These are phyloP conservation scores for Pteropus alecto DNA, from an alignment of 2,113 vertebrate genomes.

Conservation along the genomic window DNA sequence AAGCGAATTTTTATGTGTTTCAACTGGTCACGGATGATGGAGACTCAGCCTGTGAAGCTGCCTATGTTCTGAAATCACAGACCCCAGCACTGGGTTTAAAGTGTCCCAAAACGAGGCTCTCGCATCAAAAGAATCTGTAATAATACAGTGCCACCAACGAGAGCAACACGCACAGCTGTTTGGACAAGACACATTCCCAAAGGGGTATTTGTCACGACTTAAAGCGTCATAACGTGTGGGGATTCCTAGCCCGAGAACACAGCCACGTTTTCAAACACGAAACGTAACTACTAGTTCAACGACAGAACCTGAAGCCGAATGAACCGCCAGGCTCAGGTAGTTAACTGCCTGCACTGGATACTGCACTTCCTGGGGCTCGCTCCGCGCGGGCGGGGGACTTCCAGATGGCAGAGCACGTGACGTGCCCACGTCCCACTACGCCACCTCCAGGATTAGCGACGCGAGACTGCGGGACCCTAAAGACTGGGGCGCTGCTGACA, in stretches of 20 bases:
- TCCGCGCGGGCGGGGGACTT: no score
- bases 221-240: not conserved
- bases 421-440: not conserved
- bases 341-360: no score
- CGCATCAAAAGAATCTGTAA: no score
- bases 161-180: rapidly evolving
- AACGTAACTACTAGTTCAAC: not conserved
- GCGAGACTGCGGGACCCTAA: rapidly evolving
- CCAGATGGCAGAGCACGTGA: no score
- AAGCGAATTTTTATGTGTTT: rapidly evolving
- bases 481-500: not conserved
- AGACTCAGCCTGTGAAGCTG: rapidly evolving
- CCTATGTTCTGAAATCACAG: not conserved
- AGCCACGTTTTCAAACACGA: not conserved
- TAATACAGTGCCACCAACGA: not conserved
- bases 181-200: not conserved
- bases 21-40: not conserved
- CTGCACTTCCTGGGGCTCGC: not conserved
- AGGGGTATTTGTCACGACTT: not conserved
- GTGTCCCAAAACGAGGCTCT: not conserved
- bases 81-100: rapidly evolving
- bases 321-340: rapidly evolving
- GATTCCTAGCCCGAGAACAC: not conserved
- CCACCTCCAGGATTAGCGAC: rapidly evolving
- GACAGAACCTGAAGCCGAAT: not conserved